Evolutionary conservation across 1,140 invertebrate species (phyloP), one percentile per base, ranked within the genome.

Genomic region (Zaprionus taronus): DNA sequence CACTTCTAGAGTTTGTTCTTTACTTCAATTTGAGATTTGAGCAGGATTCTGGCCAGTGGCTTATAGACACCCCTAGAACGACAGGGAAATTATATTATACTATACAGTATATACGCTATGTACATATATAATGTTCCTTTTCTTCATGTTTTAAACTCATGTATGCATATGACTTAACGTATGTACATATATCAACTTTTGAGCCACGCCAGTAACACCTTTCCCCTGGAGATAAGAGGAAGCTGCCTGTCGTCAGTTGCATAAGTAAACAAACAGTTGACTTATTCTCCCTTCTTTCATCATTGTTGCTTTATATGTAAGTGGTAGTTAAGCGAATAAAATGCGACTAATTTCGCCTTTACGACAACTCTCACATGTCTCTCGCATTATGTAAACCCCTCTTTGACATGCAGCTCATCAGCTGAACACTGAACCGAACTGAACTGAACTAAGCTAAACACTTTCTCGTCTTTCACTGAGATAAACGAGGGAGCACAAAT

Each of bases 311-410:
- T 83, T 74, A 81, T 75, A 55, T 51, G 65, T 49, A 55, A 56
- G 61, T 49, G 51, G 56, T 66, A 86, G 80, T 86, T 86, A 80
- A 74, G 82, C 58, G 55, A 70, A 72, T 69, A 79, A 72, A 71
- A 81, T 72, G 69, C 65, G 69, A 72, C 55, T 64, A 69, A 55
- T 62, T 72, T 57, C 12, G 31, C 56, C 64, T 20, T 47, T 53
- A 56, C 24, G 31, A 47, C 51, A 81, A 65, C 71, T 66, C 11
- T 80, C 77, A 73, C 65, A 58, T 53, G 28, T 15, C 47, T 15
- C 47, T 51, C 47, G 9, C 68, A 78, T 86, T 86, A 79, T 74
- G 61, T 64, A 75, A 70, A 47, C 28, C 20, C 9, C 74, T 72
- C 77, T 75, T 87, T 81, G 78, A 60, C 77, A 70, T 81, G 68